Conservation (phyloP, 2,888 invertebrate genomes). For the Heliothis peltigera region DNA sequence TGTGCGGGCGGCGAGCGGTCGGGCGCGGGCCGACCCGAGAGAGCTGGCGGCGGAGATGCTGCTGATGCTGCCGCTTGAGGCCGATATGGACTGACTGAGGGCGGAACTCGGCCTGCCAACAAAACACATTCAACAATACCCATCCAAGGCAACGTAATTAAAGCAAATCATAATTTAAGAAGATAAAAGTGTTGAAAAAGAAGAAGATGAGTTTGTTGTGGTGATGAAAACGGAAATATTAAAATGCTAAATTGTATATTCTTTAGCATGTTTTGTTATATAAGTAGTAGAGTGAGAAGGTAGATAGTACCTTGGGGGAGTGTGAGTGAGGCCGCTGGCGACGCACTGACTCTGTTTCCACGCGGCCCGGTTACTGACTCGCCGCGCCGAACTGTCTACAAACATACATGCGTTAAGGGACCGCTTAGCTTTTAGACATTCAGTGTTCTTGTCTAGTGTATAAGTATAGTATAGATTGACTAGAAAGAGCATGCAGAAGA, state of each 20-base stretch:
- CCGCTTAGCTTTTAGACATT: constrained; percentile 77
- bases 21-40: constrained; percentile 89
- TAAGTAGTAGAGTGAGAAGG: constrained; percentile 8
- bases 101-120: constrained; percentile 93
- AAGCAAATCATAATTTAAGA: constrained; percentile 7
- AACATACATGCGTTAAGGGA: constrained; percentile 93
- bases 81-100: constrained; percentile 94
- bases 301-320: constrained; percentile 81
- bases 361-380: constrained; percentile 95
- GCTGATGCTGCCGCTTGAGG: constrained; percentile 90
- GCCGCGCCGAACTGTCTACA: constrained; percentile 97
- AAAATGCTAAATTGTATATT: constrained; percentile 3
- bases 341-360: constrained; percentile 96
- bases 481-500: constrained; percentile 48
- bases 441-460: constrained; percentile 66
- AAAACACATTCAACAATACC: background rate
- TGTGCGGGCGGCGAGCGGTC: constrained; percentile 93
- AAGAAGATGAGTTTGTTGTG: constrained; percentile 6
- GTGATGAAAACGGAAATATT: background rate
- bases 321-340: constrained; percentile 92
- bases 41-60: constrained; percentile 90
- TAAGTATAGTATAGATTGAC: constrained; percentile 53
- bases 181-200: constrained; percentile 18
- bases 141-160: background rate
- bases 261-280: constrained; percentile 13